Base-by-base conservation (phyloP, 1,140 invertebrate genomes). In the Drosophila navojoa region DNA sequence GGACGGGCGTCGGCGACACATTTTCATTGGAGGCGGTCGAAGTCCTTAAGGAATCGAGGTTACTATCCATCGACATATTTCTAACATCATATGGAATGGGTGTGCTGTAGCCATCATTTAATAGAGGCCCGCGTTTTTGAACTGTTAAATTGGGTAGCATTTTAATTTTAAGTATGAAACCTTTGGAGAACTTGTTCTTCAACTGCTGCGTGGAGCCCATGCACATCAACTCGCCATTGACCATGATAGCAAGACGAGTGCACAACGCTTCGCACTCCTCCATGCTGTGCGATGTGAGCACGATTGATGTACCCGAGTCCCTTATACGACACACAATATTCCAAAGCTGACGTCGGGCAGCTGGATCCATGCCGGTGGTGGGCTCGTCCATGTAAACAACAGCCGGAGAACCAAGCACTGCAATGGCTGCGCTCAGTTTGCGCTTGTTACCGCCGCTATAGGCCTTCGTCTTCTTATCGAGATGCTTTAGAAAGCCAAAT, bases 361-460 rank as follows among this genome's bases (percentile, higher is more conserved):
- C 96, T 3, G 96, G 96, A 93, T 98, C 97, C 93, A 97, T 96
- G 49, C 96, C 95, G 63, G 95, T 95, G 1, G 96, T 96, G 1
- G 96, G 96, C 92, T 97, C 96, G 92, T 97, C 98, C 71, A 99
- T 92, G 87, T 98, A 97, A 27, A 99, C 94, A 13, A 99, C 94
- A 9, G 96, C 94, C 4, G 97, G 97, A 93, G 98, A 95, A n/a
- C 97, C 98, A 42, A 99, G 94, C 27, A 99, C 92, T 7, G 98
- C 96, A 52, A 99, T 95, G 0, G 98, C 98, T 44, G 98, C 97
- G 76, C 97, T 98, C 25, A 99, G 92, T 92, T 99, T 99, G 45
- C 98, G 94, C 91, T 98, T 99, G 78, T 99, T 99, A 0, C 98
- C 98, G 10, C 97, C 97, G 90, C 97, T 98, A 82, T 96, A 96